Evolutionary conservation across 1,140 invertebrate species (phyloP), one percentile per base, ranked within the genome.

Genomic region (Helicorthomorpha holstii): DNA sequence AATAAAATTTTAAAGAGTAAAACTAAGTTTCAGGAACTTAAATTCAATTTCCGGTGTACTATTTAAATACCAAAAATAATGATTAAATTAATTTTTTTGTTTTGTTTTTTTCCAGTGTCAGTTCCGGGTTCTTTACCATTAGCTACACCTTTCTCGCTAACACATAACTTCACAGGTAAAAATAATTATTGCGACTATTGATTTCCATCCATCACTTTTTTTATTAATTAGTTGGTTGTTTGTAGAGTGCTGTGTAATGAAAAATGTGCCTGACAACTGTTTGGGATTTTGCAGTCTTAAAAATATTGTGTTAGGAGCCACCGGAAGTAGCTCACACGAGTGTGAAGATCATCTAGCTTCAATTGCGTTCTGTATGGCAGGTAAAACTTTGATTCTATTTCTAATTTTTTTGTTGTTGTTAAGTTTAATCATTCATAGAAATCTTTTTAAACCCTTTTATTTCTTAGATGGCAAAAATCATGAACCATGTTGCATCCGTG

Each of bases 221-320:
- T n/a, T n/a, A n/a, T 41, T 41, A 41, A 41, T 12, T 41, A 12
- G 38, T 23, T 21, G 46, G 22, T 19, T n/a, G 1, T 41, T 29
- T 22, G 27, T 26, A 58, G 76, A 79, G 45, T 88, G 84, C 62
- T 88, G 84, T 58, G 58, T 77, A 2, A 63, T 68, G 0, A 68
- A 73, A 27, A 82, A 82, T 58, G 82, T 88, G 0, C 75, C 75
- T 1, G 60, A 67, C 1, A 63, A 69, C 34, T 88, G 84, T 63
- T 69, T 82, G 41, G 82, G 82, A 26, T 86, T 85, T 60, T 88
- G 83, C 66, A 83, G 78, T 57, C 77, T 88, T n/a, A 77, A 83
- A 60, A 83, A 79, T 54, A 85, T 85, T 47, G 62, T 86, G 16
- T 81, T 85, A 61, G 81, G 82, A 12, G 77, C 69, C n/a, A 82